A percentile compares a stretch with the other conserved stretches of the same genome.
phyloP scores from a whole-genome alignment of 1,140 invertebrate species.

The Zophobas atratus region DNA sequence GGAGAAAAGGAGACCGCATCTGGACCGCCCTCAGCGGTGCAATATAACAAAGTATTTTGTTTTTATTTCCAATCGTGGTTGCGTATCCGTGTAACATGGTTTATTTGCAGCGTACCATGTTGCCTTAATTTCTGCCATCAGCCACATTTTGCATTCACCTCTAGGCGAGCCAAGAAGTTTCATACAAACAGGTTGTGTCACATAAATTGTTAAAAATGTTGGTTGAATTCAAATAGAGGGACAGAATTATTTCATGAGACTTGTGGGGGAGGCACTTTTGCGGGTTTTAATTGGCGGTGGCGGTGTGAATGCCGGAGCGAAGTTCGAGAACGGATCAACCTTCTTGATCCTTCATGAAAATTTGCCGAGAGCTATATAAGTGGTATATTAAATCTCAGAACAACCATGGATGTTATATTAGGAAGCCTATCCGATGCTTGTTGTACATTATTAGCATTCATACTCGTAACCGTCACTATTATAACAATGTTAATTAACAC shows the following conservation, averaged over 20 bases:
- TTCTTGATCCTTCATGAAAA: conserved; percentile 55
- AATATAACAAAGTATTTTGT: conserved; percentile 56
- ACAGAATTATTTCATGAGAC: conserved; percentile 46
- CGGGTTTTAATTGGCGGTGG: conserved; percentile 12
- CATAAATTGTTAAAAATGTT: conserved; percentile 34
- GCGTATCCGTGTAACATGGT: conserved; percentile 57
- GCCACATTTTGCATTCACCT: conserved; percentile 56
- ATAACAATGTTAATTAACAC: conserved; percentile 66
- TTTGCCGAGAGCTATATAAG: conserved; percentile 57
- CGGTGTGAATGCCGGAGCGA: conserved; percentile 8
- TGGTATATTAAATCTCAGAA: conserved; percentile 63
- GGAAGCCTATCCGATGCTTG: conserved; percentile 51
- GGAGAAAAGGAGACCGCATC: conserved; percentile 37
- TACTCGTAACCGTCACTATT: conserved; percentile 63
- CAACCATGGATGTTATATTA: conserved; percentile 55
- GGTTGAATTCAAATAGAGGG: conserved; percentile 33
- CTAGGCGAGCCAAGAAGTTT: conserved; percentile 52
- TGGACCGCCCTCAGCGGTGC: conserved; percentile 47
- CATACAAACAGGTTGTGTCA: conserved; percentile 46
- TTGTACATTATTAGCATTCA: conserved; percentile 66
- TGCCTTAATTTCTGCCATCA: conserved; percentile 60
- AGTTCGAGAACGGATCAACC: conserved; percentile 30
- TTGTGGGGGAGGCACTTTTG: conserved; percentile 3
- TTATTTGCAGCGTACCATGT: conserved; percentile 57
- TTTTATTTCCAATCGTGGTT: conserved; percentile 59